Base-by-base conservation (phyloP, 2,797 vertebrate genomes). In the Scolopax bukidnonensis region DNA sequence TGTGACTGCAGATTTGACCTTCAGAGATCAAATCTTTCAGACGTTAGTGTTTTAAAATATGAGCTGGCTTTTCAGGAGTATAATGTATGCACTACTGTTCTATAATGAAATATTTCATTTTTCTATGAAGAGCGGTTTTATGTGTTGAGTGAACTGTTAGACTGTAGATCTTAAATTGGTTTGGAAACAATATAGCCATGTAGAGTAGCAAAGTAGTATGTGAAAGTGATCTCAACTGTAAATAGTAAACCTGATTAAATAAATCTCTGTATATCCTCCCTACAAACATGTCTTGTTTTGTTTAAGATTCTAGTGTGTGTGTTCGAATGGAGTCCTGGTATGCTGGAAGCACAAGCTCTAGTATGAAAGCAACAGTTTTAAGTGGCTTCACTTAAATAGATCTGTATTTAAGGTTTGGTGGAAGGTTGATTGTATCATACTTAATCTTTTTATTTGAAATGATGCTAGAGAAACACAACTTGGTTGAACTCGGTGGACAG, bases 231-330 rank as follows among this genome's bases (percentile, higher is more conserved):
- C 96, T 98, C 95, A 98, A 97, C 94, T 99, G 98, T 99, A 99
- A 98, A 99, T 99, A 98, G 98, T 97, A 97, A 97, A 97, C 97
- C 97, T 97, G 96, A 98, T 97, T 93, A 98, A 98, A 98, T 98
- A 98, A 97, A 98, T 88, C 96, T 97, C 97, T 98, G 95, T 98
- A 98, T 97, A 98, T 98, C 97, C 98, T 97, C 95, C 96, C 95
- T 92, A 47, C 59, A 91, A 93, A 51, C 20, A 33, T 92, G 80
- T 87, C 64, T 82, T 54, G 70, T 73, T 64, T 90, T 93, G 27
- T 94, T 67, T 33, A 64, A 81, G 43, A 32, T 76, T 59, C 9
- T 8, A 3, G 0, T 74, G 50, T 76, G 12, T 76, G 57, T 82
- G 43, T 45, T 65, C n/a, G 73, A 12, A 2, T 27, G 41, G 45